Evolutionary conservation across 2,113 vertebrate genomes (phyloP).

Genomic region (Vidua chalybeata): DNA sequence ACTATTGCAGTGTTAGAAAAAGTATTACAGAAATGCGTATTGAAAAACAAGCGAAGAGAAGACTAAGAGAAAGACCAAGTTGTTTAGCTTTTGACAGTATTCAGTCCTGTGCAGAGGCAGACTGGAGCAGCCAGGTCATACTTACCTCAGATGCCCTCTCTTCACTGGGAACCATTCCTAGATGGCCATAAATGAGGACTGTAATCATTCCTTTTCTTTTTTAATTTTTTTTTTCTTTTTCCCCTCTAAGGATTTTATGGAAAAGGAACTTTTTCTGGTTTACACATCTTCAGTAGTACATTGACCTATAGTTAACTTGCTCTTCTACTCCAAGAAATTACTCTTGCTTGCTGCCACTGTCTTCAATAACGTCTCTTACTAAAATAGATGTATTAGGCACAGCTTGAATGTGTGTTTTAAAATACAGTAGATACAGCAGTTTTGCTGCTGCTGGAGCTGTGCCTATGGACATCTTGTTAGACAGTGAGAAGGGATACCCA

Average conservation of each 20-base stretch:
- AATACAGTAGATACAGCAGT: background rate
- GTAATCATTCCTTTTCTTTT: background rate
- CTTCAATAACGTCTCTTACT: background rate
- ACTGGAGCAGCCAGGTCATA: conserved; percentile 58
- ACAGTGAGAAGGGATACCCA: background rate
- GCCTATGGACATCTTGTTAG: background rate
- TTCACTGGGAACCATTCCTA: conserved; percentile 60
- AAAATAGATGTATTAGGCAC: background rate
- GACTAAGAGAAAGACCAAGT: background rate
- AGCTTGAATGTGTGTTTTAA: background rate
- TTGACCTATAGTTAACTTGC: conserved; percentile 38
- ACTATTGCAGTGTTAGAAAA: background rate
- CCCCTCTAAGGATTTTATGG: conserved; percentile 26
- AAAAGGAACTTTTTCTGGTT: conserved; percentile 45
- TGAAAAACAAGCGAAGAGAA: background rate
- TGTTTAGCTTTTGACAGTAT: conserved; percentile 52
- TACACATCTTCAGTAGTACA: conserved; percentile 9
- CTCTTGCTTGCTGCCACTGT: background rate
- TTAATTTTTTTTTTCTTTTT: background rate
- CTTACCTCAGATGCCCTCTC: conserved; percentile 57
- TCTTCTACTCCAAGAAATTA: background rate
- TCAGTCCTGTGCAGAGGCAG: conserved; percentile 42
- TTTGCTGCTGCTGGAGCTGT: conserved; percentile 1
- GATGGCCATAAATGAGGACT: conserved; percentile 50
- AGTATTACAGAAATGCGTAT: background rate